These are phyloP conservation scores for Boloria selene DNA, from an alignment of 2,888 invertebrate species.

Conservation along the genomic window DNA sequence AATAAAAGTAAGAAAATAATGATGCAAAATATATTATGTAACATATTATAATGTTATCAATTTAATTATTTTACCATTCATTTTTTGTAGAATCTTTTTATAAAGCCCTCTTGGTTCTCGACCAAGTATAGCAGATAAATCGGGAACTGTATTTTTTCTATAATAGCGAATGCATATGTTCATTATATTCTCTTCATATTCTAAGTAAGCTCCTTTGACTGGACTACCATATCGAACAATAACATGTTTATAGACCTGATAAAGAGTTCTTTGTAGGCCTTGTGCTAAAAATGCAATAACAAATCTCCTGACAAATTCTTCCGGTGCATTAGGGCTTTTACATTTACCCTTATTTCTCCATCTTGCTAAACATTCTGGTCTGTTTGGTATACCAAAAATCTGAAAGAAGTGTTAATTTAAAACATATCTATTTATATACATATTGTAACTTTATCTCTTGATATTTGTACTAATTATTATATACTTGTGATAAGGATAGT, in stretches of 20 bases:
- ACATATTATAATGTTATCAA: not conserved
- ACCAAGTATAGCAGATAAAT: constrained; percentile 54
- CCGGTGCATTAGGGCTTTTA: constrained; percentile 47
- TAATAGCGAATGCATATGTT: constrained; percentile 58
- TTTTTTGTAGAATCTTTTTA: constrained; percentile 49
- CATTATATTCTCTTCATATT: constrained; percentile 63
- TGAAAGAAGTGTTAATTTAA: constrained; percentile 40
- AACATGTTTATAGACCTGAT: constrained; percentile 62
- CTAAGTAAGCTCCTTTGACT: constrained; percentile 52
- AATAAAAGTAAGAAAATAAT: constrained; percentile 31
- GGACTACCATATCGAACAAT: constrained; percentile 49
- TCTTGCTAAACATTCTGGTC: constrained; percentile 57
- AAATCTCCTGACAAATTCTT: constrained; percentile 58
- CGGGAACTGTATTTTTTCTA: constrained; percentile 50
- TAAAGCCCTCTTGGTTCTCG: constrained; percentile 63
- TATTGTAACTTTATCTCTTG: no score
- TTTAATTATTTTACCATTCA: constrained; percentile 46
- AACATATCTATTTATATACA: no score
- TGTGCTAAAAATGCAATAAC: constrained; percentile 61
- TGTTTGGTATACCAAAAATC: constrained; percentile 62
- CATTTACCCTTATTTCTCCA: constrained; percentile 60
- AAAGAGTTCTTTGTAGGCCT: constrained; percentile 60
- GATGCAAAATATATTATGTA: not conserved
- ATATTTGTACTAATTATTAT: no score
- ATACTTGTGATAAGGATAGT: no score